A percentile compares a stretch with the other conserved stretches of the same genome.
phyloP scores from a whole-genome alignment of 2,797 vertebrate species.

The Benthosema pterotum region DNA sequence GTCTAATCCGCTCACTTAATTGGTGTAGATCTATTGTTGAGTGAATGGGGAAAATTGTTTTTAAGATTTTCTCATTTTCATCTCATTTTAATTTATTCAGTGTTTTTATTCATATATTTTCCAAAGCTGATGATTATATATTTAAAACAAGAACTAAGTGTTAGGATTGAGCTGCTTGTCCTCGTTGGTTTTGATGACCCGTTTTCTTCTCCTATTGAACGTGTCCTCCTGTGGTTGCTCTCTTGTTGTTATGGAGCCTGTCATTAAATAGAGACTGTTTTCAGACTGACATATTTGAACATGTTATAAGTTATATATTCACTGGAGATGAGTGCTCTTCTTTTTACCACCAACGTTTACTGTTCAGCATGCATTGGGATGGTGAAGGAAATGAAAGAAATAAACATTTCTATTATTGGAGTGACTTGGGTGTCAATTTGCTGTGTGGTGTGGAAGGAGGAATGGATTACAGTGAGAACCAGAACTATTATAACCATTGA shows the following conservation, averaged over 20 bases:
- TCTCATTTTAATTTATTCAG: constrained; percentile 37
- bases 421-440: constrained; percentile 20
- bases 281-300: constrained; percentile 19
- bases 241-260: constrained; percentile 11
- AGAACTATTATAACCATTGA: no score
- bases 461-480: no score
- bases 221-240: constrained; percentile 20
- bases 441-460: neutral
- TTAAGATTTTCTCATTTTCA: constrained; percentile 12
- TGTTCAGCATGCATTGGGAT: constrained; percentile 76
- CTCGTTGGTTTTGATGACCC: constrained; percentile 9
- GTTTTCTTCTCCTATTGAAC: constrained; percentile 9
- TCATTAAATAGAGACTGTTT: constrained; percentile 48
- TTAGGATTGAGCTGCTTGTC: neutral
- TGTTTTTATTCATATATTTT: constrained; percentile 13
- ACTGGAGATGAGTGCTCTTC: constrained; percentile 26
- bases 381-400: constrained; percentile 64
- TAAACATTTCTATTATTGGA: constrained; percentile 79
- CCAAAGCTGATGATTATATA: constrained; percentile 4
- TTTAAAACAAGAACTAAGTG: constrained; percentile 9
- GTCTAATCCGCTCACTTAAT: no score
- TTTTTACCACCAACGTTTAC: constrained; percentile 48
- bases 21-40: neutral
- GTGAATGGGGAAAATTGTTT: neutral
- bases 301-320: constrained; percentile 29